Evolutionary conservation across 2,797 vertebrate genomes (phyloP), one percentile per base, ranked within the genome.

Genomic region (Rachycentron canadum): DNA sequence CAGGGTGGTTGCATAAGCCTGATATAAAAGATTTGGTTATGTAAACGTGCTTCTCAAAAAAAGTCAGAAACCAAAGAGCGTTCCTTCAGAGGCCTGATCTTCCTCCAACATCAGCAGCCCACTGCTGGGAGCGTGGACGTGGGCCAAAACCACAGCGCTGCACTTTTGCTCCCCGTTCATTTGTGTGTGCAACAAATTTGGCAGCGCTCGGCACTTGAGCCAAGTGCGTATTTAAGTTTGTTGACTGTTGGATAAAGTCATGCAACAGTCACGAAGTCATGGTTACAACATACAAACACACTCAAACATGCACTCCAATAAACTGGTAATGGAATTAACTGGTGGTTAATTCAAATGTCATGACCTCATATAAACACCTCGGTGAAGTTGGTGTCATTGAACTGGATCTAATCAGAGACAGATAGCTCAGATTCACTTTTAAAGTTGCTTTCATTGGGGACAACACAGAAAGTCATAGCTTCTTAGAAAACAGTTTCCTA

Each of bases 101-200:
- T 81, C 64, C 52, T 85, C 71, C 78, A 76, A 62, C 62, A 72
- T 79, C 78, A 71, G 67, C 67, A 73, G 4, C 63, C 62, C 70
- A 71, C 45, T 36, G 69, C 60, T 79, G 75, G 65, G 64, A 86
- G 52, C 3, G 1, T 60, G 68, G 64, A 59, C 12, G 1, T 5
- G 17, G 47, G 55, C 81, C 72, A 59, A 12, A 73, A 52, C 53
- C 41, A 30, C 3, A 69, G 49, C 14, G 58, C 80, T 72, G 43
- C 38, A 21, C 56, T 63, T 55, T 3, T 9, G 32, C 40, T 67
- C 11, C 47, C 53, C 7, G 19, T 49, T 62, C 12, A 21, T 83
- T 41, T 65, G 40, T 63, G 41, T 10, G 45, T 30, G 23, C 10
- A 55, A 68, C 67, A 76, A 7, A 71, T 52, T 6, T 65, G 38